Evolutionary conservation across 2,797 vertebrate species (phyloP), one percentile per base, ranked within the genome.

Genomic region (Luscinia megarhynchos): DNA sequence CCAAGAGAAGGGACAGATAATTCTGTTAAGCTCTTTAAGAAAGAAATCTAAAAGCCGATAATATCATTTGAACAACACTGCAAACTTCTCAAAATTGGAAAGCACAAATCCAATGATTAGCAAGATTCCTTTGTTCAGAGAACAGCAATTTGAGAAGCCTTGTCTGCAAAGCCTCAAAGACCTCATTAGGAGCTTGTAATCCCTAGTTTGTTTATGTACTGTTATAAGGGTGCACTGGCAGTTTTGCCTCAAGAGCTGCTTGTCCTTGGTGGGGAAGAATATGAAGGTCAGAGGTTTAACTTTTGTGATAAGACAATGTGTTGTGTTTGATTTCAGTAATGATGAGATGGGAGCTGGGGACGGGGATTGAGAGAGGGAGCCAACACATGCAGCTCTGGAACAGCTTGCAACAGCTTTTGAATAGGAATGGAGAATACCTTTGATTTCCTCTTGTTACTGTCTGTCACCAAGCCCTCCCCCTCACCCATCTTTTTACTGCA

Each of bases 151-250:
- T 94, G 84, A 70, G 63, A 64, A 88, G 58, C 32, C 70, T 94
- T 66, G 73, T 84, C 66, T 96, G 50, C 66, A 83, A 94, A 89
- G 78, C 50, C 58, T 95, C 74, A n/a, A 95, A 92, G 80, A 77
- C 41, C 72, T 92, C 87, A 93, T 97, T 95, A 95, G 29, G 72
- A 89, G 61, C 40, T 84, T 85, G n/a, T 90, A 96, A 95, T 95
- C 69, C 22, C 83, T 61, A 48, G 45, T 77, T 90, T 90, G 24
- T 93, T 96, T 90, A 22, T 92, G 80, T 89, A 22, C 43, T 90
- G 12, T 86, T 89, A 8, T 26, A 83, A 96, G 59, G 34, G 38
- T 63, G 45, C 32, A 40, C 32, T 50, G 74, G 43, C 53, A 90
- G 78, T 57, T 89, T 58, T 93, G 75, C 62, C 50, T 83, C 1